Base-by-base conservation (phyloP, 2,797 vertebrate genomes). In the Dermochelys coriacea region DNA sequence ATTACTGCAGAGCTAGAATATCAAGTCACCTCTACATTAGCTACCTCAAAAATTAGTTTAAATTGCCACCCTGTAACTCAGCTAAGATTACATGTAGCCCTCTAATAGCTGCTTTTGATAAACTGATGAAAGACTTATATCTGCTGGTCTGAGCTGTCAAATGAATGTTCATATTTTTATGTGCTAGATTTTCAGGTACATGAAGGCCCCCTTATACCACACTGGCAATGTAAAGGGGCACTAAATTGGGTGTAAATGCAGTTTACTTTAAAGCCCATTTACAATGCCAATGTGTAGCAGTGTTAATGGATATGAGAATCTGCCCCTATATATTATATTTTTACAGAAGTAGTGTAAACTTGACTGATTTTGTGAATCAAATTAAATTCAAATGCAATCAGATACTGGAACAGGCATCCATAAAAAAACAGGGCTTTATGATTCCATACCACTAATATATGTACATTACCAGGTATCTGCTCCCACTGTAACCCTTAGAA, bases 371-470 rank as follows among this genome's bases (percentile, higher is more conserved):
- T 88, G 61, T 82, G 85, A 97, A 95, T 92, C 86, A 80, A 93
- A 79, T 93, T 96, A 93, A 95, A 94, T 94, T 95, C 50, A 93
- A 97, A 96, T 79, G 75, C 84, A 96, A 74, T 49, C 93, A 74
- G 85, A 52, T 45, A 85, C 61, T 71, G 31, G 85, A 86, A 92
- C 91, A 83, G 55, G 29, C 80, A 92, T 95, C 79, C 89, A 54
- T 77, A 47, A 19, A 91, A 91, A 97, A 93, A n/a, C 5, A 80
- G 88, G 74, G 85, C 93, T 94, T 54, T 90, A 29, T 90, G 4
- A 89, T 82, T 95, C 89, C 84, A 80, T 96, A 91, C 96, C 86
- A 83, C 77, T 86, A 93, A 90, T 9, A 95, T 47, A 47, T 37
- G 19, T 75, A 82, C 74, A 84, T 86, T 94, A 64, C 55, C 81